Evolutionary conservation across 2,797 vertebrate species (phyloP).

Genomic region (Glyptemys insculpta): DNA sequence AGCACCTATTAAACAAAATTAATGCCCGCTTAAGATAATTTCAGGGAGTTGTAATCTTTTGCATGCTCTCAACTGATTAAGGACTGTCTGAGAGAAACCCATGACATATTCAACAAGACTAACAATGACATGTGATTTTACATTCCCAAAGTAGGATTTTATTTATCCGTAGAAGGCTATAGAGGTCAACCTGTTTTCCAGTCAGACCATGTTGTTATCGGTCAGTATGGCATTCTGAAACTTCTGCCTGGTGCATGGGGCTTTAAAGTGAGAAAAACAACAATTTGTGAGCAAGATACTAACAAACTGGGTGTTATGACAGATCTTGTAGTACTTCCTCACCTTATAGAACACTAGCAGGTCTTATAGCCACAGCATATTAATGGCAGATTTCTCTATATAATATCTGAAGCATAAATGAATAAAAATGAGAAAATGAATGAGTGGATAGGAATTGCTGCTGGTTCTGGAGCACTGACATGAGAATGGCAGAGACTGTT

Average conservation of each 20-base stretch:
- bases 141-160: not conserved
- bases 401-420: not conserved
- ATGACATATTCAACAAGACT: not conserved
- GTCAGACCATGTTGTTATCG: accelerated
- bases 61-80: not conserved
- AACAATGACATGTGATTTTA: not conserved
- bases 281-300: not conserved
- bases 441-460: not conserved
- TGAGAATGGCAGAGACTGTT: not conserved
- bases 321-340: not conserved
- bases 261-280: not conserved
- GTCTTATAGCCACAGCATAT: not conserved
- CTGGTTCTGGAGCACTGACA: not conserved
- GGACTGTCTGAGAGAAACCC: not conserved
- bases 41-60: not conserved
- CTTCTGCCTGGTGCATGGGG: not conserved
- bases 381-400: not conserved
- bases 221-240: not conserved
- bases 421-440: not conserved
- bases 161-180: not conserved
- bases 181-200: not conserved
- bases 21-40: not conserved
- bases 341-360: not conserved
- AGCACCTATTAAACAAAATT: not conserved
- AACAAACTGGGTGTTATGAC: not conserved